Percentiles rank a stretch among this genome's conserved stretches.
These are phyloP conservation scores for Caenorhabditis imperialis DNA, from an alignment of 2,888 invertebrate genomes.

Conservation along the genomic window DNA sequence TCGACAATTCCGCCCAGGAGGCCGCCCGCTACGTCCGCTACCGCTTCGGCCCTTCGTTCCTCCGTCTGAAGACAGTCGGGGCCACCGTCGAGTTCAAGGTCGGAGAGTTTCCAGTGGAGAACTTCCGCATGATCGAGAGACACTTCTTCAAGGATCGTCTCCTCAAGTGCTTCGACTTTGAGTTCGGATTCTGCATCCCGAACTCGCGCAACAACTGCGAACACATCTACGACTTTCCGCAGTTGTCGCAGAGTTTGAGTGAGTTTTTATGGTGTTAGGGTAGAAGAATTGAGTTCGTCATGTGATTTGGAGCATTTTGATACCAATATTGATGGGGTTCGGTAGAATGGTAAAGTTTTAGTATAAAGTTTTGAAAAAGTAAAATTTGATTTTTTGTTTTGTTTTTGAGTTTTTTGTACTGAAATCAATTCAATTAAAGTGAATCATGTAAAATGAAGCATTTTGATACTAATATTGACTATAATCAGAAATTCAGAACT, in stretches of 20 bases:
- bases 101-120: slow-evolving; percentile 89
- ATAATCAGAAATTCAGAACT: too few species aligned
- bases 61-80: slow-evolving; percentile 91
- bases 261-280: slow-evolving; percentile 49
- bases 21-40: slow-evolving; percentile 97
- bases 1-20: slow-evolving; percentile 81
- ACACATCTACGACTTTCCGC: slow-evolving; percentile 98
- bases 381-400: too few species aligned
- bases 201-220: slow-evolving; percentile 97
- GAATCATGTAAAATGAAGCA: too few species aligned
- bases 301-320: too few species aligned
- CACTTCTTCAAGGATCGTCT: slow-evolving; percentile 90
- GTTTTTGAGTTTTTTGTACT: too few species aligned
- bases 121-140: slow-evolving; percentile 97
- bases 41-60: slow-evolving; percentile 97
- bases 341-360: too few species aligned
- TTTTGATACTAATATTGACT: too few species aligned
- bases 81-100: slow-evolving; percentile 99
- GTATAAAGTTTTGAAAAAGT: too few species aligned
- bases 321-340: too few species aligned
- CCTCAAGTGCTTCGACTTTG: slow-evolving; percentile 97
- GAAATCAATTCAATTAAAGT: too few species aligned
- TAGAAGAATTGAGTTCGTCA: too few species aligned
- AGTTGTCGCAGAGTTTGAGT: slow-evolving; percentile 83
- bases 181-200: slow-evolving; percentile 99